These are phyloP conservation scores for Tuberolachnus salignus DNA, from an alignment of 2,888 invertebrate genomes.

Conservation along the genomic window DNA sequence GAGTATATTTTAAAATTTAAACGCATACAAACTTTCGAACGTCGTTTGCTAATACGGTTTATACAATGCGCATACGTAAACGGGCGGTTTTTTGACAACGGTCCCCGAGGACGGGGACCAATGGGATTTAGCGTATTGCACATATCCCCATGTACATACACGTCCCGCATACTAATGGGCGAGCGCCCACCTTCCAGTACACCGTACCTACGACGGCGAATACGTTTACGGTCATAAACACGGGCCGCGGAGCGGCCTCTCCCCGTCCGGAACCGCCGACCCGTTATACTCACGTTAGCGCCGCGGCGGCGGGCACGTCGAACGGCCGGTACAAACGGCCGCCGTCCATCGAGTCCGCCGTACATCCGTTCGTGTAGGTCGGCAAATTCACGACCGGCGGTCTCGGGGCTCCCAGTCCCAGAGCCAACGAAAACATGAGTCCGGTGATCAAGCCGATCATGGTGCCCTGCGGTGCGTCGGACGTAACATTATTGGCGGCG, in stretches of 20 bases:
- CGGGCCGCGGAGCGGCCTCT: too few relatives aligned
- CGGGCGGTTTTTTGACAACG: too few relatives aligned
- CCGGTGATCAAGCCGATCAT: conserved; percentile 71
- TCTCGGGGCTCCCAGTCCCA: conserved; percentile 82
- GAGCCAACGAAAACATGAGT: conserved; percentile 76
- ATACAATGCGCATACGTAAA: neutral
- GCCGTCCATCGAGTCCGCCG: neutral
- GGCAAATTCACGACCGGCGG: conserved; percentile 69
- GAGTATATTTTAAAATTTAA: too few relatives aligned
- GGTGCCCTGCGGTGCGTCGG: conserved; percentile 69
- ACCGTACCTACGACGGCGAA: too few relatives aligned
- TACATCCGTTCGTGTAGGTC: conserved; percentile 64
- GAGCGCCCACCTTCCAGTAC: too few relatives aligned
- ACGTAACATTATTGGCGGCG: neutral
- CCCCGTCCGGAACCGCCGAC: too few relatives aligned
- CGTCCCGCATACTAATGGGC: too few relatives aligned
- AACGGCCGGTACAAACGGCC: neutral
- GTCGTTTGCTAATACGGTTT: too few relatives aligned
- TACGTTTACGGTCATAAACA: neutral
- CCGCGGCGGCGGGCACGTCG: neutral
- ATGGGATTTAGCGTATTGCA: too few relatives aligned
- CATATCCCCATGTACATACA: too few relatives aligned
- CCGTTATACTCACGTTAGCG: conserved; percentile 11
- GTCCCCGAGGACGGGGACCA: too few relatives aligned
- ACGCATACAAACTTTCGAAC: neutral